A percentile compares a stretch with the other conserved stretches of the same genome.
phyloP scores from a whole-genome alignment of 2,113 vertebrate genomes.

The Osmerus eperlanus region DNA sequence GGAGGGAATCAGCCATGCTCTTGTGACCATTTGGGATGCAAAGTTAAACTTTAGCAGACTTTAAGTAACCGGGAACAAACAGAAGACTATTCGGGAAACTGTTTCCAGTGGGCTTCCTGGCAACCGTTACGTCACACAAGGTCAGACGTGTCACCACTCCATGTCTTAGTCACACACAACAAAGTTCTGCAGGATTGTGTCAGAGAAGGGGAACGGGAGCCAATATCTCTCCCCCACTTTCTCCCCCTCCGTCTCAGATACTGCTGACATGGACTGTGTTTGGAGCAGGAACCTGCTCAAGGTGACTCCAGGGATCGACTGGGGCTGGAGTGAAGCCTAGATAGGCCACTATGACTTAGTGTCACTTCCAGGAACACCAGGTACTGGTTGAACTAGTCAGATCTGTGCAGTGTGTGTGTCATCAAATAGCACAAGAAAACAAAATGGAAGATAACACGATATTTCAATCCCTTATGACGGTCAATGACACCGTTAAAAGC shows the following conservation, averaged over 20 bases:
- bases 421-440: constrained; percentile 2
- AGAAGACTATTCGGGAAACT: constrained; percentile 27
- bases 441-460: background rate
- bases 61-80: constrained; percentile 6
- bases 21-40: constrained; percentile 9
- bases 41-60: constrained; percentile 48
- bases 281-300: too few relatives aligned
- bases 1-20: constrained; percentile 6
- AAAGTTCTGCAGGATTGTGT: constrained; percentile 25
- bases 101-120: constrained; percentile 57
- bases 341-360: background rate
- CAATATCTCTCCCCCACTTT: background rate
- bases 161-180: constrained; percentile 2
- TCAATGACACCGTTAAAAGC: background rate
- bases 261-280: too few relatives aligned
- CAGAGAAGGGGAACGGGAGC: background rate
- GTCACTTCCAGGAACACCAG: constrained; percentile 6
- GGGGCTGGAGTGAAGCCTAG: background rate
- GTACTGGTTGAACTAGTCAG: constrained; percentile 55
- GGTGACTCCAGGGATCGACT: background rate
- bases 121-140: constrained; percentile 56
- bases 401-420: background rate
- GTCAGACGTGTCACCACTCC: constrained; percentile 33
- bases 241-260: background rate
- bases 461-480: background rate